phyloP scores from a whole-genome alignment of 2,888 invertebrate genomes.

The Caenorhabditis virilis region DNA sequence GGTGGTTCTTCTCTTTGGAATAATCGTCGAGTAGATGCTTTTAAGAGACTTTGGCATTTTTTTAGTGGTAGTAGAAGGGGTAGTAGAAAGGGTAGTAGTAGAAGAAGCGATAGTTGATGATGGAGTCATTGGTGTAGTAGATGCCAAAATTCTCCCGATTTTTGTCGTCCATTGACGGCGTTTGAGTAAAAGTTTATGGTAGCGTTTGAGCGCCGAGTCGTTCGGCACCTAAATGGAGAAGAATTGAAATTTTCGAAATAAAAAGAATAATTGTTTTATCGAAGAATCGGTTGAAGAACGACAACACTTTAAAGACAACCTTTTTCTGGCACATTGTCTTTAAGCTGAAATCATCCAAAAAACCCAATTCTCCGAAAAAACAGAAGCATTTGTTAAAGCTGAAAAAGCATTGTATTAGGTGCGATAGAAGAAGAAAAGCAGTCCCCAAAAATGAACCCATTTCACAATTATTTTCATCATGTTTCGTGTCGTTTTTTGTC shows the following conservation, averaged over 20 bases:
- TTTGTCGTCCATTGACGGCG: constrained; percentile 37
- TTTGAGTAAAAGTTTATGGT: constrained; percentile 50
- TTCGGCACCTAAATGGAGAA: constrained; percentile 5
- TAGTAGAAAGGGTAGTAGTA: constrained; percentile 22
- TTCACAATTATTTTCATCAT: too few relatives aligned
- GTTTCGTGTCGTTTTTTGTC: too few relatives aligned
- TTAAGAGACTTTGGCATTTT: constrained; percentile 44
- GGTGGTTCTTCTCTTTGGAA: constrained; percentile 18
- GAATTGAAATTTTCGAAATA: constrained; percentile 8
- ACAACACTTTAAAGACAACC: constrained; percentile 23
- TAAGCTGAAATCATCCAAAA: too few relatives aligned
- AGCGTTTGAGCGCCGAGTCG: constrained; percentile 46
- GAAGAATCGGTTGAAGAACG: constrained; percentile 2
- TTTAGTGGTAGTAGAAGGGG: constrained; percentile 25
- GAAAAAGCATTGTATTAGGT: too few relatives aligned
- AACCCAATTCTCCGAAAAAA: too few relatives aligned
- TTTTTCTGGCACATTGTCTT: too few relatives aligned
- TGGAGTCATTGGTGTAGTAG: constrained; percentile 10
- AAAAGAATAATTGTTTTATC: background rate
- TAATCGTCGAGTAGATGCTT: constrained; percentile 48
- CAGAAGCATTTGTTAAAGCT: too few relatives aligned
- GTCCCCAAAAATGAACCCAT: too few relatives aligned
- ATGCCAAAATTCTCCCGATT: constrained; percentile 21
- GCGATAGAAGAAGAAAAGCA: too few relatives aligned
- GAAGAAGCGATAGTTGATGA: constrained; percentile 13